Percentiles rank a stretch among this genome's conserved stretches.
phyloP scores from a whole-genome alignment of 2,113 vertebrate species.

The Xiphias gladius region DNA sequence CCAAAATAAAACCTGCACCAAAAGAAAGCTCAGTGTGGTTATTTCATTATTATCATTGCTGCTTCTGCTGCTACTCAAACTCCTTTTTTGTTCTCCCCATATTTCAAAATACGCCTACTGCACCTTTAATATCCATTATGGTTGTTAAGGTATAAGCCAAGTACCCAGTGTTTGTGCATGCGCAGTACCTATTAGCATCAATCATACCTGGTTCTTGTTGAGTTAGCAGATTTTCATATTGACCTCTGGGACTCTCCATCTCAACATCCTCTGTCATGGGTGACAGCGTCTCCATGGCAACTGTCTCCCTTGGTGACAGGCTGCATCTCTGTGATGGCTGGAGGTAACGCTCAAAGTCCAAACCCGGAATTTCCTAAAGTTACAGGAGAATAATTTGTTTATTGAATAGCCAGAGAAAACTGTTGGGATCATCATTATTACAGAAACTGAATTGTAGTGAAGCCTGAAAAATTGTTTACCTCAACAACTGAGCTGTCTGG shows the following conservation, averaged over 20 bases:
- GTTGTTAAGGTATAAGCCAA: neutral
- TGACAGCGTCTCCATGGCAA: constrained; percentile 61
- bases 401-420: neutral
- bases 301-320: constrained; percentile 58
- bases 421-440: neutral
- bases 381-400: neutral
- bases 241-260: constrained; percentile 78
- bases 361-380: constrained; percentile 66
- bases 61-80: too few relatives aligned
- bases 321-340: constrained; percentile 71
- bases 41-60: too few relatives aligned
- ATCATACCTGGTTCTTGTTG: constrained; percentile 63
- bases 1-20: neutral
- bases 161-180: neutral
- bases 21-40: neutral
- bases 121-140: neutral
- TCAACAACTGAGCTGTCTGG: constrained; percentile 60
- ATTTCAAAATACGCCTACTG: neutral
- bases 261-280: constrained; percentile 66
- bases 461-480: constrained; percentile 55
- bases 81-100: neutral
- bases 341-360: constrained; percentile 85
- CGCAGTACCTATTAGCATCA: constrained; percentile 27
- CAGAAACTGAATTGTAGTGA: neutral
- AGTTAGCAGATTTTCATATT: constrained; percentile 41